These are phyloP conservation scores for Trissolcus brochymenae DNA, from an alignment of 2,888 invertebrate species.

Conservation along the genomic window DNA sequence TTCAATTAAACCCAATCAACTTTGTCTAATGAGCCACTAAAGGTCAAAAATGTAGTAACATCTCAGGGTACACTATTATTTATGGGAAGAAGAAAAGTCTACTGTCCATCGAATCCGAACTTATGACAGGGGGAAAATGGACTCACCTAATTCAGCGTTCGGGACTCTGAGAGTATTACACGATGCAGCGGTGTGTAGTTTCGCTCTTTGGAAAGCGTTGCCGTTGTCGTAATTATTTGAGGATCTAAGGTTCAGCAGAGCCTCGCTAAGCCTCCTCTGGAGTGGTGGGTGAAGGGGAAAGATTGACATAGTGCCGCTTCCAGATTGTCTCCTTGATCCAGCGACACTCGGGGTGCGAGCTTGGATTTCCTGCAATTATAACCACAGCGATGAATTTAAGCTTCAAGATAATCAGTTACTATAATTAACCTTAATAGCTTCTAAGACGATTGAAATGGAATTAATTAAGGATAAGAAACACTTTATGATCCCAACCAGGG, in stretches of 20 bases:
- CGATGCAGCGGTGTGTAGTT: conserved; percentile 81
- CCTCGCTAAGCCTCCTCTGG: conserved; percentile 80
- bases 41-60: too few relatives aligned
- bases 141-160: conserved; percentile 74
- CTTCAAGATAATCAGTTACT: conserved; percentile 37
- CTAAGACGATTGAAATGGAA: conserved; percentile 18
- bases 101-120: conserved; percentile 10
- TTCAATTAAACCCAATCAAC: too few relatives aligned
- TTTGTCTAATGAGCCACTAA: too few relatives aligned
- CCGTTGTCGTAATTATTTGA: conserved; percentile 69
- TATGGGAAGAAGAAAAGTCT: conserved; percentile 7
- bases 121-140: conserved; percentile 29
- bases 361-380: conserved; percentile 81
- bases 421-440: conserved; percentile 40
- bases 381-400: conserved; percentile 27
- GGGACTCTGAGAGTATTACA: conserved; percentile 84
- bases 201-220: conserved; percentile 73
- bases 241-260: conserved; percentile 77
- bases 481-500: too few relatives aligned
- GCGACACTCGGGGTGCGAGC: conserved; percentile 88
- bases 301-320: conserved; percentile 77
- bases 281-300: conserved; percentile 77
- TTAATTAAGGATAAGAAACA: not conserved
- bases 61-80: too few relatives aligned
- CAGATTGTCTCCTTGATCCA: conserved; percentile 84